Conservation (phyloP, 2,888 invertebrate species). For the Aspidiotus rigidus region DNA sequence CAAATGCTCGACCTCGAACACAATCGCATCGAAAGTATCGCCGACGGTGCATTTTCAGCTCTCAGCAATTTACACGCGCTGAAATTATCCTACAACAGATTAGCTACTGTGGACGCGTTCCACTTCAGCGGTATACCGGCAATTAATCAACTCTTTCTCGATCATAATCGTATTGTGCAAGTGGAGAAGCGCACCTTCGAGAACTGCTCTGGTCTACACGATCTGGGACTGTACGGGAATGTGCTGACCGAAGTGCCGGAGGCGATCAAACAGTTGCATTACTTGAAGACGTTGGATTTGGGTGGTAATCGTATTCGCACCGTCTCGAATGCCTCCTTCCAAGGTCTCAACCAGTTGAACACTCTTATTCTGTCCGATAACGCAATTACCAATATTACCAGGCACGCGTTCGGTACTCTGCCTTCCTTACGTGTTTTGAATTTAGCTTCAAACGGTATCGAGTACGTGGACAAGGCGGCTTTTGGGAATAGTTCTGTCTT, state of each 20-base stretch:
- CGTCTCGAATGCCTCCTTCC: constrained; percentile 71
- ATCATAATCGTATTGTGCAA: constrained; percentile 73
- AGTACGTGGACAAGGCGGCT: constrained; percentile 65
- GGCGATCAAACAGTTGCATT: constrained; percentile 73
- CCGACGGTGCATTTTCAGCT: constrained; percentile 77
- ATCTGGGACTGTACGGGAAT: constrained; percentile 82
- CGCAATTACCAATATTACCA: constrained; percentile 70
- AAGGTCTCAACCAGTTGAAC: constrained; percentile 74
- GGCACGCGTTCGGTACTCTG: constrained; percentile 66
- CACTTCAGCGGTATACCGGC: constrained; percentile 82
- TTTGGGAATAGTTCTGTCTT: constrained; percentile 70
- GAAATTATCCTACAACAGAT: constrained; percentile 74
- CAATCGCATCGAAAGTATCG: constrained; percentile 72
- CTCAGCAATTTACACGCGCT: constrained; percentile 90
- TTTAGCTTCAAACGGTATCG: constrained; percentile 74
- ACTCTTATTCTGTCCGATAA: constrained; percentile 83
- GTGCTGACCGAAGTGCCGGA: constrained; percentile 68
- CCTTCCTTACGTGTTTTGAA: constrained; percentile 77
- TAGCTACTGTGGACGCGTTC: constrained; percentile 73
- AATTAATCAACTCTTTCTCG: constrained; percentile 70
- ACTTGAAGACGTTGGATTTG: constrained; percentile 77
- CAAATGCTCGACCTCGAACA: constrained; percentile 77
- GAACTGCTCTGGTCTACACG: constrained; percentile 83
- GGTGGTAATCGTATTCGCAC: constrained; percentile 80
- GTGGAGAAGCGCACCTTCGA: constrained; percentile 80